These are phyloP conservation scores for Orthosia cruda DNA, from an alignment of 2,888 invertebrate genomes.

Conservation along the genomic window DNA sequence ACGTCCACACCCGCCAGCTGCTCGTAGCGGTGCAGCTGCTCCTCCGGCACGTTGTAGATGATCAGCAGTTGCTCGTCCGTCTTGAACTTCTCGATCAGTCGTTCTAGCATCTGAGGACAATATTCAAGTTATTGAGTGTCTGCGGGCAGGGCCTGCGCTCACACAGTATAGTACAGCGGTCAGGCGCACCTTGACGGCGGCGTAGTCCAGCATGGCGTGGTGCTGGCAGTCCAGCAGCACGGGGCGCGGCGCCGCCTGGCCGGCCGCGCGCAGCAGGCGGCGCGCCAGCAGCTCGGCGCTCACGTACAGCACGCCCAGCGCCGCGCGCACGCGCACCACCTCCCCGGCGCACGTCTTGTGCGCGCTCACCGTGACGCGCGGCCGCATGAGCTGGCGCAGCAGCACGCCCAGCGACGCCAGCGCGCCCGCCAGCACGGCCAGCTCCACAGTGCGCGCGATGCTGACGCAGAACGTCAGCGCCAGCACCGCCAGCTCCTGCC, in stretches of 20 bases:
- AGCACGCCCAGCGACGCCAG: slow-evolving; percentile 93
- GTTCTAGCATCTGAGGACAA: slow-evolving; percentile 90
- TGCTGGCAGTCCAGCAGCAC: slow-evolving; percentile 93
- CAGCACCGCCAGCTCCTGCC: slow-evolving; percentile 93
- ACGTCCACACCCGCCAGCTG: slow-evolving; percentile 70
- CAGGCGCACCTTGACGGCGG: slow-evolving; percentile 69
- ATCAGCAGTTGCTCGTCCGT: slow-evolving; percentile 89
- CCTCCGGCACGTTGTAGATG: slow-evolving; percentile 83
- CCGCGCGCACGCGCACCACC: slow-evolving; percentile 89
- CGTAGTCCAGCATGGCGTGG: slow-evolving; percentile 93
- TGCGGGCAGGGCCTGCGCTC: fast-evolving
- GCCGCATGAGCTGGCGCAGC: slow-evolving; percentile 93
- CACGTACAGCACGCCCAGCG: slow-evolving; percentile 94
- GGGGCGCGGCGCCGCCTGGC: slow-evolving; percentile 81
- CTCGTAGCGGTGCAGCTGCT: slow-evolving; percentile 71
- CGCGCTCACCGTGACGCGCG: slow-evolving; percentile 80
- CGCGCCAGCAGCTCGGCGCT: slow-evolving; percentile 93
- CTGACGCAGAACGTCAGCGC: slow-evolving; percentile 93
- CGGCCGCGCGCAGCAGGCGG: slow-evolving; percentile 90
- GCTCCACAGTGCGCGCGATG: slow-evolving; percentile 94
- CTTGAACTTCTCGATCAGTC: slow-evolving; percentile 91
- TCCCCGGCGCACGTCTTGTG: slow-evolving; percentile 73
- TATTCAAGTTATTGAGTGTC: neutral
- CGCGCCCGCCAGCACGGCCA: slow-evolving; percentile 95
- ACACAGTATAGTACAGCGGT: fast-evolving